A percentile compares a stretch with the other conserved stretches of the same genome.
phyloP scores from a whole-genome alignment of 2,888 invertebrate genomes.

The Thecocarcelia acutangulata region DNA sequence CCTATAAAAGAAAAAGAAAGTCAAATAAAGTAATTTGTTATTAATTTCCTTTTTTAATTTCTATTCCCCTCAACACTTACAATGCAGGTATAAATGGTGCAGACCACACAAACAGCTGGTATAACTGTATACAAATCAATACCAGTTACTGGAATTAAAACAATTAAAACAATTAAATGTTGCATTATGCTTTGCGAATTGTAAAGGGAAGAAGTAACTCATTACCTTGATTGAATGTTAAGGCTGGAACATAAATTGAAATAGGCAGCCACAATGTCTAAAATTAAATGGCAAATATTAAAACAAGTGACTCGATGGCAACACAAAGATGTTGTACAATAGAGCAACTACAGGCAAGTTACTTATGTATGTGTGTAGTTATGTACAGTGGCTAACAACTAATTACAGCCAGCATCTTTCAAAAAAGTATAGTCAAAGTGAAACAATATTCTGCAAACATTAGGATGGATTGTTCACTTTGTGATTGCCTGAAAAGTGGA shows the following conservation, averaged over 20 bases:
- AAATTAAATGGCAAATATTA: background rate
- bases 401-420: no score
- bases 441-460: no score
- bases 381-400: no score
- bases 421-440: no score
- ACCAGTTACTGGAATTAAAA: slow-evolving; percentile 82
- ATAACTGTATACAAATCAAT: slow-evolving; percentile 90
- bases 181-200: background rate
- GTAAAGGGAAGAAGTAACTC: background rate
- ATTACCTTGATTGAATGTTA: slow-evolving; percentile 89
- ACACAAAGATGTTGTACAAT: background rate
- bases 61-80: slow-evolving; percentile 83
- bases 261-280: slow-evolving; percentile 78
- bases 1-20: slow-evolving; percentile 81
- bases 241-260: slow-evolving; percentile 87
- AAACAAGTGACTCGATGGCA: background rate
- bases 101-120: slow-evolving; percentile 87
- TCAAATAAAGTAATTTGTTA: background rate
- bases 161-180: slow-evolving; percentile 3
- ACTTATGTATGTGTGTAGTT: no score
- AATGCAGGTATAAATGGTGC: slow-evolving; percentile 94
- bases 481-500: no score
- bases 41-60: background rate
- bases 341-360: no score
- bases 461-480: no score